Evolutionary conservation across 1,140 invertebrate genomes (phyloP).

Genomic region (Trichomalopsis sarcophagae): DNA sequence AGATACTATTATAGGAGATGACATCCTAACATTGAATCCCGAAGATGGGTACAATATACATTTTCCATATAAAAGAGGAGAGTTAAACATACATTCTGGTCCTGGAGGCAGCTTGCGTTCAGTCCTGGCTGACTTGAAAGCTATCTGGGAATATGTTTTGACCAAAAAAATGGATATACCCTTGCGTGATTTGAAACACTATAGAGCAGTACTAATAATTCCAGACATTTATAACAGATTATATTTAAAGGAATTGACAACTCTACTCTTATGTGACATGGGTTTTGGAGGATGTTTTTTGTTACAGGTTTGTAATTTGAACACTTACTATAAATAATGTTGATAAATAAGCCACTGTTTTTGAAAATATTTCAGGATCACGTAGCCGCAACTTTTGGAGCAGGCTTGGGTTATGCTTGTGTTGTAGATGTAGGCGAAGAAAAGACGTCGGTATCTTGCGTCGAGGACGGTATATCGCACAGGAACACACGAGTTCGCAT

Average conservation of each 20-base stretch:
- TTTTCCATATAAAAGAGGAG: constrained; percentile 91
- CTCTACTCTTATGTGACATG: constrained; percentile 86
- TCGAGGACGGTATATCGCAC: constrained; percentile 96
- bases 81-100: constrained; percentile 88
- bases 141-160: constrained; percentile 91
- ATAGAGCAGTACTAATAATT: constrained; percentile 91
- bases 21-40: constrained; percentile 84
- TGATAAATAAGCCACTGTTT: neutral
- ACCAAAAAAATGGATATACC: constrained; percentile 85
- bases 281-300: constrained; percentile 94
- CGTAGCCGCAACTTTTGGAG: constrained; percentile 95
- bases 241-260: constrained; percentile 90
- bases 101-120: constrained; percentile 90
- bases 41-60: constrained; percentile 87
- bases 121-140: constrained; percentile 88
- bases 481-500: constrained; percentile 88
- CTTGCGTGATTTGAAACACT: constrained; percentile 85
- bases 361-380: constrained; percentile 79
- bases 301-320: constrained; percentile 80
- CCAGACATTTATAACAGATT: constrained; percentile 93
- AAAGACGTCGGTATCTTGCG: constrained; percentile 96
- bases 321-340: constrained; percentile 33
- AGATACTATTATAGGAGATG: constrained; percentile 81
- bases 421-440: constrained; percentile 97
- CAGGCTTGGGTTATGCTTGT: constrained; percentile 93